Conservation (phyloP, 2,113 vertebrate species). For the Fulica atra region DNA sequence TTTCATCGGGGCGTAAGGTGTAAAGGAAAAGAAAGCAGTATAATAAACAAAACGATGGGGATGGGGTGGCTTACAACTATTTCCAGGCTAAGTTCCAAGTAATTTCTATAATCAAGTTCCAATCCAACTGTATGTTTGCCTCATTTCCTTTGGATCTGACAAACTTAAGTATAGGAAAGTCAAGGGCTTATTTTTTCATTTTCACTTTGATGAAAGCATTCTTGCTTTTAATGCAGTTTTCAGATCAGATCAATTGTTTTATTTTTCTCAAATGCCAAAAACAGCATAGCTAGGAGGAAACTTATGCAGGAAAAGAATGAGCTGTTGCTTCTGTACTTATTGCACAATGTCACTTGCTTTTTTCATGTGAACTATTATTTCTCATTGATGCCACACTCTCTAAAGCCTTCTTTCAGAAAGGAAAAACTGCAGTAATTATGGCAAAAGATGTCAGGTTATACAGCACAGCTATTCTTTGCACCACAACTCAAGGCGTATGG, state of each 20-base stretch:
- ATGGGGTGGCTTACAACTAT: background rate
- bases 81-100: conserved; percentile 59
- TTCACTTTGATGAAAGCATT: conserved; percentile 63
- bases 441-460: background rate
- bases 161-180: conserved; percentile 59
- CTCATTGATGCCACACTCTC: background rate
- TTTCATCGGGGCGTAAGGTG: background rate
- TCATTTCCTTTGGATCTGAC: conserved; percentile 66
- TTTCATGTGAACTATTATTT: background rate
- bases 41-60: conserved; percentile 4
- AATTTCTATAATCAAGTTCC: conserved; percentile 54
- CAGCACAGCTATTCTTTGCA: background rate
- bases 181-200: conserved; percentile 64
- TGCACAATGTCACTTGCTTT: background rate
- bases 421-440: background rate
- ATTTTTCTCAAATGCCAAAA: conserved; percentile 64
- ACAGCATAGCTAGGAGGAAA: conserved; percentile 31
- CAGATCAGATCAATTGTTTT: conserved; percentile 68
- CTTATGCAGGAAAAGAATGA: conserved; percentile 21
- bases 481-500: background rate
- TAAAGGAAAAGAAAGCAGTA: background rate
- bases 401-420: conserved; percentile 17
- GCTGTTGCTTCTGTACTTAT: background rate
- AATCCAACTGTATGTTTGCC: conserved; percentile 47
- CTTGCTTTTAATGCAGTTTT: conserved; percentile 61